Conservation (phyloP, 2,888 invertebrate species). For the Caenorhabditis japonica region DNA sequence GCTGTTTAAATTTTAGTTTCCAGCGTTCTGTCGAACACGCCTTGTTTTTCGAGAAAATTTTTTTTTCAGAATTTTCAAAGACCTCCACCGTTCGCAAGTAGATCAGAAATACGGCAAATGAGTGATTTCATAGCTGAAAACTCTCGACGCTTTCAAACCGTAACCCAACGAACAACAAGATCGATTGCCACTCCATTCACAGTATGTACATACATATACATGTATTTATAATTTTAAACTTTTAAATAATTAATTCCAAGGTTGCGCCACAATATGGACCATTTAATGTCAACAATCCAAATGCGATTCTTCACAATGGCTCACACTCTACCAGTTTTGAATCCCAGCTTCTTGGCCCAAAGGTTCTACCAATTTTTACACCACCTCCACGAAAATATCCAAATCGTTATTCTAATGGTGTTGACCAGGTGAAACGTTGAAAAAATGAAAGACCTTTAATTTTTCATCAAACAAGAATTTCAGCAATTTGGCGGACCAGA, state of each 20-base stretch:
- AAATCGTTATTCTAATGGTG: constrained; percentile 35
- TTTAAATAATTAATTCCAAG: constrained; percentile 18
- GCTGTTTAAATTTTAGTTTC: background rate
- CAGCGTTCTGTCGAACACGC: background rate
- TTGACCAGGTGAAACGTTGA: constrained; percentile 42
- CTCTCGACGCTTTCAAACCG: constrained; percentile 46
- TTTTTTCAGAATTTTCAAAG: constrained; percentile 55
- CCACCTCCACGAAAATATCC: constrained; percentile 65
- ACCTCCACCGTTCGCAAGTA: constrained; percentile 63
- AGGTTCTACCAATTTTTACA: constrained; percentile 66
- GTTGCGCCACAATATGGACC: constrained; percentile 74
- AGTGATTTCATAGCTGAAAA: constrained; percentile 56
- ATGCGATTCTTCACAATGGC: constrained; percentile 63
- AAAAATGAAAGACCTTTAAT: background rate
- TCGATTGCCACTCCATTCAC: constrained; percentile 54
- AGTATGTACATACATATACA: constrained; percentile 10
- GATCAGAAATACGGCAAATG: constrained; percentile 65
- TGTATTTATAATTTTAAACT: background rate
- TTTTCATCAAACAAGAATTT: too few relatives aligned
- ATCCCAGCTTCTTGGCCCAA: constrained; percentile 60
- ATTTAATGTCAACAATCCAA: constrained; percentile 73
- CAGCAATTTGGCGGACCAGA: constrained; percentile 67
- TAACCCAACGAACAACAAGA: constrained; percentile 51
- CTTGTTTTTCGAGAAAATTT: background rate
- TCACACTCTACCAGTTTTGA: constrained; percentile 52